Evolutionary conservation across 1,140 invertebrate genomes (phyloP).

Genomic region (Trichonephila clavata): DNA sequence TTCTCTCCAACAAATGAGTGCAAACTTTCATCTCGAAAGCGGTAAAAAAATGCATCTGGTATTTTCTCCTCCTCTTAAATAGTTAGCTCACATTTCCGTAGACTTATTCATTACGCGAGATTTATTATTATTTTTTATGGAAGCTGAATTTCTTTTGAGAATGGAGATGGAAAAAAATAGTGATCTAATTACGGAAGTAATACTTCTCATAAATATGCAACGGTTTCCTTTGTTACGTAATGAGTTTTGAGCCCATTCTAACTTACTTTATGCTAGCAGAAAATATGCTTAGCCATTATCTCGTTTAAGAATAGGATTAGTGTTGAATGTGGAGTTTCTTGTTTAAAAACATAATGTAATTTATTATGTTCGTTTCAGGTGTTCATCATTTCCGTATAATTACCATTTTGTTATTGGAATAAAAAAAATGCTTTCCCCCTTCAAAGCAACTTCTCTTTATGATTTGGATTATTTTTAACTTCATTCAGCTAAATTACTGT

Average conservation of each 20-base stretch:
- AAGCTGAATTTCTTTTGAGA: neutral
- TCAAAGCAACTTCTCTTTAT: neutral
- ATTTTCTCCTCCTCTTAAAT: neutral
- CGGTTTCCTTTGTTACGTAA: constrained; percentile 46
- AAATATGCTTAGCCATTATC: constrained; percentile 27
- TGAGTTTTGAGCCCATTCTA: constrained; percentile 44
- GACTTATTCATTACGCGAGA: constrained; percentile 26
- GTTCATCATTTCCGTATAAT: constrained; percentile 23
- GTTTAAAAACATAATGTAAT: constrained; percentile 12
- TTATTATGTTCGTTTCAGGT: constrained; percentile 22
- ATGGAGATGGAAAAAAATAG: constrained; percentile 1
- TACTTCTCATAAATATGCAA: constrained; percentile 70
- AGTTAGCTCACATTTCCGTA: constrained; percentile 26
- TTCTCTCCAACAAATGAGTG: neutral
- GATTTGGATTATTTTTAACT: neutral
- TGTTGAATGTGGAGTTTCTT: constrained; percentile 19
- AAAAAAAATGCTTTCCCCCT: neutral
- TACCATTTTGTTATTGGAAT: neutral
- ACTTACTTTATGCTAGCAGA: constrained; percentile 32
- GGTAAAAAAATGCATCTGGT: neutral
- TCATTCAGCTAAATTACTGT: neutral
- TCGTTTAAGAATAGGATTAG: constrained; percentile 53
- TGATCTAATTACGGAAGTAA: constrained; percentile 62
- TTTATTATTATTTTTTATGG: neutral
- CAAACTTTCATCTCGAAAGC: neutral